These are phyloP conservation scores for Luperina testacea DNA, from an alignment of 2,888 invertebrate species.

Conservation along the genomic window DNA sequence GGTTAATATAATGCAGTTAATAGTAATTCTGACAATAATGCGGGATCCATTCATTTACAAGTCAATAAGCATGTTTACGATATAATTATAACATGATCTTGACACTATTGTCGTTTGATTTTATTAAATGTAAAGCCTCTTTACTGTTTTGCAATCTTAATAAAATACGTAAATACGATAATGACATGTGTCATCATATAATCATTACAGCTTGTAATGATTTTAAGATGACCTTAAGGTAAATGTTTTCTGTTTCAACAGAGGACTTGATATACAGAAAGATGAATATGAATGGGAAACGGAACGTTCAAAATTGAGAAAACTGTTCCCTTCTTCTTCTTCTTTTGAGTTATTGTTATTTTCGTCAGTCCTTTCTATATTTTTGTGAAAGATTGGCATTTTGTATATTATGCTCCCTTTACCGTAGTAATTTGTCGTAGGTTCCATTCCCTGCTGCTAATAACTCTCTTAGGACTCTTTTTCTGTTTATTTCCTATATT, in stretches of 20 bases:
- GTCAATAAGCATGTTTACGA: constrained; percentile 14
- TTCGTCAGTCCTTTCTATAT: not conserved
- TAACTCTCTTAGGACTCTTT: not conserved
- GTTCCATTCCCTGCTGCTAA: not conserved
- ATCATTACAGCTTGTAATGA: not conserved
- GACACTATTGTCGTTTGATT: constrained; percentile 38
- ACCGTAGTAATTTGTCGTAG: not conserved
- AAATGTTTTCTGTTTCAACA: not conserved
- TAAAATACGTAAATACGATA: constrained; percentile 25
- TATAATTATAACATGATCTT: constrained; percentile 48
- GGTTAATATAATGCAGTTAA: not conserved
- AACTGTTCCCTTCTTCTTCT: not conserved
- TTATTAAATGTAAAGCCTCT: constrained; percentile 24
- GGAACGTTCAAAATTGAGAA: not conserved
- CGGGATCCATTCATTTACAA: constrained; percentile 6
- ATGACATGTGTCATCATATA: constrained; percentile 3
- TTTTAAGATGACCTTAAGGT: not conserved
- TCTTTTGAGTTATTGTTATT: not conserved
- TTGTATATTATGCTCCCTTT: not conserved
- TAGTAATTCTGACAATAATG: not conserved
- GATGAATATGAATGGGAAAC: not conserved
- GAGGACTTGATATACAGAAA: not conserved
- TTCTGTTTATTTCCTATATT: not conserved
- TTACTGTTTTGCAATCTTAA: constrained; percentile 17
- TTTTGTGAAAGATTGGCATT: not conserved